These are phyloP conservation scores for Turnix velox DNA, from an alignment of 2,113 vertebrate genomes.

Conservation along the genomic window DNA sequence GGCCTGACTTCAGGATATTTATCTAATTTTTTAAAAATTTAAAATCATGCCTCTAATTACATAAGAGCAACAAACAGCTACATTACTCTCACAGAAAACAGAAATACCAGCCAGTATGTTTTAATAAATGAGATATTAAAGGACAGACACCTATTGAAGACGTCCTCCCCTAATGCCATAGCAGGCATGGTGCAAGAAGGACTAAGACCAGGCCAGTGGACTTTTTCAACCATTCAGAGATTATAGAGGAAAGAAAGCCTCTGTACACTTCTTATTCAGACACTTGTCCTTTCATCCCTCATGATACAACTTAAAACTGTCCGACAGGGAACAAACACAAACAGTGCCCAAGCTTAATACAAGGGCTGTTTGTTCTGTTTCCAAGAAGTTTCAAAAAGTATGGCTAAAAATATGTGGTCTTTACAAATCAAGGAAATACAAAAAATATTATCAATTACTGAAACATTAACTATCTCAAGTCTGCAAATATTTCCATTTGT, in stretches of 20 bases:
- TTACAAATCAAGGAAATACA: background rate
- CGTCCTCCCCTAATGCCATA: background rate
- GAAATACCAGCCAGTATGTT: background rate
- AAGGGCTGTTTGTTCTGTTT: background rate
- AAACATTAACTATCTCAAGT: background rate
- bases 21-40: accelerated
- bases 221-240: background rate
- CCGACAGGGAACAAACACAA: background rate
- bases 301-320: background rate
- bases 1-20: background rate
- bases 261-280: background rate
- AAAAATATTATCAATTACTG: background rate
- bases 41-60: background rate
- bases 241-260: background rate
- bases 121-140: background rate
- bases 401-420: background rate
- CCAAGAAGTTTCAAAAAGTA: background rate
- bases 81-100: background rate
- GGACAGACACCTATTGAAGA: background rate
- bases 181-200: background rate
- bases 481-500: background rate
- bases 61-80: background rate
- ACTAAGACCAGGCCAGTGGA: background rate
- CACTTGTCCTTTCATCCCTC: background rate
- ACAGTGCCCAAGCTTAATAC: background rate